Base-by-base conservation (phyloP, 2,113 vertebrate genomes). In the Ginglymostoma cirratum region DNA sequence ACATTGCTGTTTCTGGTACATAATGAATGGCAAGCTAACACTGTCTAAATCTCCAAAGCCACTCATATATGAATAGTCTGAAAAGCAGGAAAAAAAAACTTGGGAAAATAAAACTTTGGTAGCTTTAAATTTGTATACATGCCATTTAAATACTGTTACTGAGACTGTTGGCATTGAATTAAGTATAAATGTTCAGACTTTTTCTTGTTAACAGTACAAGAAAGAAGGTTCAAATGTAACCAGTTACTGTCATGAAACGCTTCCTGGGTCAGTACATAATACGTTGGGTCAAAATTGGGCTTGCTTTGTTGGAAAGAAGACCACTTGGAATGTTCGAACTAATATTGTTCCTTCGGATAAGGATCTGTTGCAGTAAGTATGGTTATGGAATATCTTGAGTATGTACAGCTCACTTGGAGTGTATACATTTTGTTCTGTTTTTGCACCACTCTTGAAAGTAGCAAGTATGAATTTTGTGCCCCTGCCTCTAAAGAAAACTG, bases 181-280 rank as follows among this genome's bases (percentile, higher is more conserved):
- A 69, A 94, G n/a, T 66, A 27, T 38, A 42, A n/a, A 69, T 61
- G 2, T 80, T 48, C 42, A 42, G n/a, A 80, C 83, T 96, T 70
- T 17, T 65, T 92, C 7, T 65, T 90, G 65, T 97, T 97, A 70
- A 5, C 97, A 99, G 99, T 99, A 99, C 97, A 97, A 98, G 96
- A 34, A 98, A 67, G 97, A 98, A 0, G 98, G 98, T 27, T 17
- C 72, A 0, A 97, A 97, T 23, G 98, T 98, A 83, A 98, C 98
- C 96, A 99, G 98, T 96, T 99, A 98, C 96, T 99, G 99, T 96
- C 98, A 99, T 12, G 98, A 99, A 96, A 99, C 99, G 0, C 96
- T 99, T 2, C 97, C 98, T 0, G 99, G 99, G 66, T 99, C 98
- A 99, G 99, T 98, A 0, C 99, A 99, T 67, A 99, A 99, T 83